Conservation (phyloP, 2,797 vertebrate species). For the Euthynnus affinis region DNA sequence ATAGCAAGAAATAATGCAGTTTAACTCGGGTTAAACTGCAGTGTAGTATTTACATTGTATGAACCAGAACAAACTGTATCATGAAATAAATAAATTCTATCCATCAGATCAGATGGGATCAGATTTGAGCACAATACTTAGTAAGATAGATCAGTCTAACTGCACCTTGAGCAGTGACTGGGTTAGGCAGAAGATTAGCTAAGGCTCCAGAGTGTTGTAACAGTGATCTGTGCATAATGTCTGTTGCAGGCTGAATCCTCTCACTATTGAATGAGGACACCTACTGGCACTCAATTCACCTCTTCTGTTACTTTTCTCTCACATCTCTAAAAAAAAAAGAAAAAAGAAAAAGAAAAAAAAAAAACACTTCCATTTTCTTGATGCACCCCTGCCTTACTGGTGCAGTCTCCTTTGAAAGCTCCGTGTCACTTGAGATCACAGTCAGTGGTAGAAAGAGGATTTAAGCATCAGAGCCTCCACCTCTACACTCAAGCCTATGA, state of each 20-base stretch:
- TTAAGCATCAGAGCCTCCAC: constrained; percentile 26
- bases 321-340: background rate
- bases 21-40: too few relatives aligned
- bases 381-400: background rate
- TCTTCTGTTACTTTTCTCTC: constrained; percentile 1
- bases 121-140: background rate
- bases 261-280: constrained; percentile 79
- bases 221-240: constrained; percentile 32
- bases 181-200: constrained; percentile 2
- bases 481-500: background rate
- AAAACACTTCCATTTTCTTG: constrained; percentile 15
- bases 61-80: background rate
- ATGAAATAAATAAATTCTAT: background rate
- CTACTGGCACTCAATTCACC: constrained; percentile 69
- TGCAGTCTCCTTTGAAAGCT: constrained; percentile 31
- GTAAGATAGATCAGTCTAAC: background rate
- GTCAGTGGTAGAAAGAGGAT: constrained; percentile 14
- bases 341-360: too few relatives aligned
- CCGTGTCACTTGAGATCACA: constrained; percentile 44
- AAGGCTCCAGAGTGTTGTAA: constrained; percentile 30
- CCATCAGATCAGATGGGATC: background rate
- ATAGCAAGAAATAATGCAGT: background rate
- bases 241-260: constrained; percentile 38
- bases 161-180: constrained; percentile 14
- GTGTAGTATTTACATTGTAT: background rate